phyloP scores from a whole-genome alignment of 2,113 vertebrate genomes.

The Tauraco erythrolophus region DNA sequence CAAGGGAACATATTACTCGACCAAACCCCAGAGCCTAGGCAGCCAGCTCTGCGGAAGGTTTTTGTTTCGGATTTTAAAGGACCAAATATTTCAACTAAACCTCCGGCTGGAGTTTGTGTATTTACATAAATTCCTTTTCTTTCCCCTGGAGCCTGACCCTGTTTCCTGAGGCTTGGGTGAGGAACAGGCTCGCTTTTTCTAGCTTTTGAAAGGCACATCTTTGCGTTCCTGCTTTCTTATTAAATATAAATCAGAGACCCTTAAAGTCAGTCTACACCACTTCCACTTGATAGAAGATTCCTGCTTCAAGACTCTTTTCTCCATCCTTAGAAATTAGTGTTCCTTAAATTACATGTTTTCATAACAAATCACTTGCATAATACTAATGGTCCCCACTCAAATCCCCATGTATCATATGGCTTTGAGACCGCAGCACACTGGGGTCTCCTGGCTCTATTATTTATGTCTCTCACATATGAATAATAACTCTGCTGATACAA shows the following conservation, averaged over 20 bases:
- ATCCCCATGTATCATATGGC: neutral
- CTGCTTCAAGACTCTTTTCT: neutral
- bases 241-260: neutral
- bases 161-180: neutral
- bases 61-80: constrained; percentile 30
- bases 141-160: neutral
- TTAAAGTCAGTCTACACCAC: neutral
- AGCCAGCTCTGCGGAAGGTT: neutral
- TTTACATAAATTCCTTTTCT: constrained; percentile 46
- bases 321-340: neutral
- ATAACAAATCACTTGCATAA: neutral
- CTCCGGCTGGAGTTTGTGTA: neutral
- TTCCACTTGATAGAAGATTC: neutral
- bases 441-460: neutral
- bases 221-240: neutral
- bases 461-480: neutral
- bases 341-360: constrained; percentile 20
- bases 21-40: neutral
- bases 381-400: neutral
- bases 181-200: neutral
- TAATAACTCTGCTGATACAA: neutral
- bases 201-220: neutral
- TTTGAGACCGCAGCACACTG: neutral
- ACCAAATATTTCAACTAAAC: constrained; percentile 39
- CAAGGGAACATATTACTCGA: neutral